Conservation (phyloP, 2,113 vertebrate species). For the Casuarius casuarius region DNA sequence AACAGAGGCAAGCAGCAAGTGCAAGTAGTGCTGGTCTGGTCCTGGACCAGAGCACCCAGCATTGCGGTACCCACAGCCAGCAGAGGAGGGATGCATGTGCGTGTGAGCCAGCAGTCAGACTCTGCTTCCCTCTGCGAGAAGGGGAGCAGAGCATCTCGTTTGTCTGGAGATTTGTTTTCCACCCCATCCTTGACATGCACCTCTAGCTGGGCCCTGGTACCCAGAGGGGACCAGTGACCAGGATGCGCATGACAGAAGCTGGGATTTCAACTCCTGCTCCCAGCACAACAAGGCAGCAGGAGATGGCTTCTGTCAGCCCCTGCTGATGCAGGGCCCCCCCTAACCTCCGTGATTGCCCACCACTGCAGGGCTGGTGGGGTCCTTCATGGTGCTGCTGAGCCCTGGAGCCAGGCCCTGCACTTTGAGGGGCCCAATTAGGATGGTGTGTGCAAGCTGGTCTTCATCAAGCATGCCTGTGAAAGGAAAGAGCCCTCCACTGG, state of each 20-base stretch:
- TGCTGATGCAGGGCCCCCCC: not conserved
- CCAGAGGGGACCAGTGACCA: not conserved
- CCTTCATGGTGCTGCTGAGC: not conserved
- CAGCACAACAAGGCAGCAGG: not conserved
- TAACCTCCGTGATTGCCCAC: not conserved
- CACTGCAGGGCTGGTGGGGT: not conserved
- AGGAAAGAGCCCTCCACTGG: not conserved
- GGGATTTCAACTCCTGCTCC: not conserved
- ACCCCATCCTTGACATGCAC: not conserved
- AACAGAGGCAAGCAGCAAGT: too few species aligned
- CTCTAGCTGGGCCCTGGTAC: not conserved
- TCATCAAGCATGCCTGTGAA: not conserved
- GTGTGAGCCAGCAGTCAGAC: not conserved
- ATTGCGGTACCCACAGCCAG: too few species aligned
- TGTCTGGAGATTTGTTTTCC: not conserved
- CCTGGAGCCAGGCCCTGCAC: not conserved
- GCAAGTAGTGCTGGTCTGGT: too few species aligned
- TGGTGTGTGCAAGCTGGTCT: not conserved
- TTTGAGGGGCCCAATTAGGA: not conserved
- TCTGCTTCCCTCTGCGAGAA: not conserved
- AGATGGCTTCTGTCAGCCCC: not conserved
- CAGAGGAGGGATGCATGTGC: too few species aligned
- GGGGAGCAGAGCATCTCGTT: not conserved
- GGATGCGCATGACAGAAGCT: too few species aligned
- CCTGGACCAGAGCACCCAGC: too few species aligned